Evolutionary conservation across 2,888 invertebrate genomes (phyloP).

Genomic region (Itoplectis maculator): DNA sequence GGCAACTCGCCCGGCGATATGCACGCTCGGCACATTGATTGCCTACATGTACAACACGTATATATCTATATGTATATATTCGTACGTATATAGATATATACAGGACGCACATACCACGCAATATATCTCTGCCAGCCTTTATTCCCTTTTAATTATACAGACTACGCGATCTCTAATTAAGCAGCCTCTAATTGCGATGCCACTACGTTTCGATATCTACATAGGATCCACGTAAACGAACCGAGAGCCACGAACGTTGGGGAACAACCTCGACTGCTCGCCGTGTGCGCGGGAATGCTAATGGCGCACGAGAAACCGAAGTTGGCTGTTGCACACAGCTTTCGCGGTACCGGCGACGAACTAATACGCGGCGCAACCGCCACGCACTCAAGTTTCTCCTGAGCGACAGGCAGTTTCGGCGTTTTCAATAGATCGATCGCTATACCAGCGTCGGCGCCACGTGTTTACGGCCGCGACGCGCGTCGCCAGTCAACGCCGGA

Average conservation of each 20-base stretch:
- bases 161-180: constrained; percentile 41
- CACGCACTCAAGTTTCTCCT: background rate
- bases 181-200: constrained; percentile 31
- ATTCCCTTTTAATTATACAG: constrained; percentile 38
- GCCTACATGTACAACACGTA: background rate
- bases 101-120: background rate
- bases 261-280: background rate
- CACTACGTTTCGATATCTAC: constrained; percentile 7
- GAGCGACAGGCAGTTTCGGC: background rate
- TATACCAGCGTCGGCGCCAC: constrained; percentile 3
- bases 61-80: no score
- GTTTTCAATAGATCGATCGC: constrained; percentile 2
- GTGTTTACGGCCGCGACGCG: background rate
- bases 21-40: background rate
- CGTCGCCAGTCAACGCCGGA: background rate
- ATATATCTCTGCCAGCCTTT: constrained; percentile 29
- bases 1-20: background rate
- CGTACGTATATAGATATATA: no score
- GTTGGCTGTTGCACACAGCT: background rate
- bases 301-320: constrained; percentile 16
- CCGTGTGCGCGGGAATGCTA: background rate
- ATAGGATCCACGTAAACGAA: constrained; percentile 1
- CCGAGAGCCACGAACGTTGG: constrained; percentile 12
- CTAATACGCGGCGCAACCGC: background rate
- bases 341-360: background rate